phyloP scores from a whole-genome alignment of 2,888 invertebrate genomes.

The Nemapogon koenigi region DNA sequence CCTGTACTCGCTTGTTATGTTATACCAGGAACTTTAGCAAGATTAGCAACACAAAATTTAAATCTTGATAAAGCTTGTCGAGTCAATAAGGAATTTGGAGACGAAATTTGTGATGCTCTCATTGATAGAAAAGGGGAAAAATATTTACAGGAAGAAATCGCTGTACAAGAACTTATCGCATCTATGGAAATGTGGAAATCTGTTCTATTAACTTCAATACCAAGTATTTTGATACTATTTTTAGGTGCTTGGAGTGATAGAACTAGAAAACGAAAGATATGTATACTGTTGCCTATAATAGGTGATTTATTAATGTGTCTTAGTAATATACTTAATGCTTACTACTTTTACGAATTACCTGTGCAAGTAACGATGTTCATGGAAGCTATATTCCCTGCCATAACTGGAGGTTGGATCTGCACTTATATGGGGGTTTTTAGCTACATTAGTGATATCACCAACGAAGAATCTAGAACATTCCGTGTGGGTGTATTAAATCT shows the following conservation, averaged over 20 bases:
- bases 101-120: slow-evolving; percentile 75
- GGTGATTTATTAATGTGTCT: slow-evolving; percentile 57
- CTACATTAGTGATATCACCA: slow-evolving; percentile 66
- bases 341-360: slow-evolving; percentile 59
- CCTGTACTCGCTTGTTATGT: slow-evolving; percentile 70
- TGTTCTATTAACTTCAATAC: slow-evolving; percentile 56
- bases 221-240: slow-evolving; percentile 60
- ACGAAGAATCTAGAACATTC: slow-evolving; percentile 60
- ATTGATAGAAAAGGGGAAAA: slow-evolving; percentile 72
- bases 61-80: slow-evolving; percentile 86
- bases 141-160: slow-evolving; percentile 67
- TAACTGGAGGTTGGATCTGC: slow-evolving; percentile 63
- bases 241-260: slow-evolving; percentile 69
- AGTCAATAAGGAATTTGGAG: slow-evolving; percentile 75
- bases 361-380: slow-evolving; percentile 56
- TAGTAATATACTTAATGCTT: slow-evolving; percentile 57
- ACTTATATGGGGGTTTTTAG: slow-evolving; percentile 65
- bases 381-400: slow-evolving; percentile 57
- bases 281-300: slow-evolving; percentile 59
- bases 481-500: slow-evolving; percentile 64
- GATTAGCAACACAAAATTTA: slow-evolving; percentile 81
- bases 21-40: slow-evolving; percentile 68
- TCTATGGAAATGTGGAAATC: slow-evolving; percentile 63
- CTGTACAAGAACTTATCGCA: slow-evolving; percentile 62
- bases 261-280: slow-evolving; percentile 61